phyloP scores from a whole-genome alignment of 2,113 vertebrate species.

The Agelaius tricolor region DNA sequence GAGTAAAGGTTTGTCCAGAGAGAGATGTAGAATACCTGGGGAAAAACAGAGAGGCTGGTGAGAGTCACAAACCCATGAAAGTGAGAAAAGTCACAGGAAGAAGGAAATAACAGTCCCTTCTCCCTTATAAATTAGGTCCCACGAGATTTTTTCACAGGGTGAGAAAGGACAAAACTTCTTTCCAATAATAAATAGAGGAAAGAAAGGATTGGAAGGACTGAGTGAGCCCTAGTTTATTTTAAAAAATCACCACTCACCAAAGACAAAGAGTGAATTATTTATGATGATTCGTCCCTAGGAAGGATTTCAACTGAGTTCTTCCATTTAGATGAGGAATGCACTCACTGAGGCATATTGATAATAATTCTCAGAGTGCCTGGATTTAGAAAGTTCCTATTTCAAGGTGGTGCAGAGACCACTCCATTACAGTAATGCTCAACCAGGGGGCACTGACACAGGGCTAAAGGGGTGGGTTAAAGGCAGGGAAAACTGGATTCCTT shows the following conservation, averaged over 20 bases:
- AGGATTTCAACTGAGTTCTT: neutral
- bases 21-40: constrained; percentile 75
- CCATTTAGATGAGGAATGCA: constrained; percentile 16
- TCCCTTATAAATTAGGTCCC: neutral
- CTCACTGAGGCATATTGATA: constrained; percentile 9
- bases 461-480: neutral
- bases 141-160: neutral
- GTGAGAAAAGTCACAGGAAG: neutral
- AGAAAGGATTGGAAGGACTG: neutral
- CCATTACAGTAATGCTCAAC: neutral
- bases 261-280: constrained; percentile 17
- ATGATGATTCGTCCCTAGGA: constrained; percentile 28
- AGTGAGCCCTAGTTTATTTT: neutral
- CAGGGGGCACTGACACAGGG: neutral
- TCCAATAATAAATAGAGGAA: neutral
- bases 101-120: neutral
- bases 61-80: neutral
- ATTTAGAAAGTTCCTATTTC: neutral
- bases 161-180: neutral
- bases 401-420: neutral
- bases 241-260: neutral
- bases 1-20: constrained; percentile 81
- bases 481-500: neutral
- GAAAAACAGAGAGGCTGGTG: neutral
- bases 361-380: neutral